phyloP scores from a whole-genome alignment of 1,140 invertebrate species.

The Drosophila lini region DNA sequence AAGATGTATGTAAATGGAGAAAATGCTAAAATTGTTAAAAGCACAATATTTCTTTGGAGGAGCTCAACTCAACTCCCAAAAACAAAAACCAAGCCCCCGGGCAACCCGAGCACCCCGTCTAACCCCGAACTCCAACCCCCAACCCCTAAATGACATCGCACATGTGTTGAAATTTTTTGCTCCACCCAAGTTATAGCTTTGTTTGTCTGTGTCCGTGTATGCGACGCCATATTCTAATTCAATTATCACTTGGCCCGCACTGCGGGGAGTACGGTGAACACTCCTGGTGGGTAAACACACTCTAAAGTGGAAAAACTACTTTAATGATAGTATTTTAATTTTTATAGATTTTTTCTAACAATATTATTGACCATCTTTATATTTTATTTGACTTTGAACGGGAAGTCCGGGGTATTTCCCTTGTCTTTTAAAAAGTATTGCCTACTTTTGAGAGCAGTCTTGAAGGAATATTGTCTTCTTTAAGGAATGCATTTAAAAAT shows the following conservation, averaged over 20 bases:
- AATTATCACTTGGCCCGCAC: slow-evolving; percentile 77
- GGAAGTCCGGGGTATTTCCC: background rate
- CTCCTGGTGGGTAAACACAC: background rate
- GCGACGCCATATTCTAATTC: slow-evolving; percentile 83
- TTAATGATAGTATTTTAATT: too few species aligned
- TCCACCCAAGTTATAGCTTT: slow-evolving; percentile 65
- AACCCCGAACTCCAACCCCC: slow-evolving; percentile 23
- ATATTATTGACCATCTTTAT: background rate
- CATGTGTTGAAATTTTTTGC: slow-evolving; percentile 79
- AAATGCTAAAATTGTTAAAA: slow-evolving; percentile 84
- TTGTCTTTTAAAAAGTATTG: background rate
- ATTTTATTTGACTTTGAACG: background rate
- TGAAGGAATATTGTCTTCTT: background rate
- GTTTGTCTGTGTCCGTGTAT: slow-evolving; percentile 45
- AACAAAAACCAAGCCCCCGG: slow-evolving; percentile 13
- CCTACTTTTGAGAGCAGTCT: background rate
- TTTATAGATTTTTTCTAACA: background rate
- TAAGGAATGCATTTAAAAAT: background rate
- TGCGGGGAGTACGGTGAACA: slow-evolving; percentile 16
- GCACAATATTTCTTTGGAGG: slow-evolving; percentile 81
- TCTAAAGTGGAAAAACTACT: background rate
- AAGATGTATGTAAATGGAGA: slow-evolving; percentile 84
- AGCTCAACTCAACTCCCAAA: slow-evolving; percentile 41
- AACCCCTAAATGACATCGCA: slow-evolving; percentile 72
- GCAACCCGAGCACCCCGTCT: background rate